A percentile compares a stretch with the other conserved stretches of the same genome.
phyloP scores from a whole-genome alignment of 2,113 vertebrate species.

The Origma solitaria region DNA sequence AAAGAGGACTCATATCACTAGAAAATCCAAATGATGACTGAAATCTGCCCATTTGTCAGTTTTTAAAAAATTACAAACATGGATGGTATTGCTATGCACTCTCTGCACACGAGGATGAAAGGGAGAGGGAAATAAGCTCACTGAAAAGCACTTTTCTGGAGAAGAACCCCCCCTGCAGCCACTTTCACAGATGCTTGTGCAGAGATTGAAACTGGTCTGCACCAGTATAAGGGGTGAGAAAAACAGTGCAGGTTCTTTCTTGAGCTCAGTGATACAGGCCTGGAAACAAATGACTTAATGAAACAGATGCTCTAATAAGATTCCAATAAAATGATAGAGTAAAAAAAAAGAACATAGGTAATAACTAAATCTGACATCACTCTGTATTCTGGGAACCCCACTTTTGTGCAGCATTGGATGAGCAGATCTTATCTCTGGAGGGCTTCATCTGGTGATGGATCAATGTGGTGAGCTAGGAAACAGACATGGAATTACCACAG shows the following conservation, averaged over 20 bases:
- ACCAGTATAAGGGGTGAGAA: rapidly evolving
- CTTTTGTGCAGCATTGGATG: not conserved
- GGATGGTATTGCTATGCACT: not conserved
- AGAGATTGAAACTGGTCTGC: not conserved
- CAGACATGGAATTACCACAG: not conserved
- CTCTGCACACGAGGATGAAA: not conserved
- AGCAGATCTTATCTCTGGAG: not conserved
- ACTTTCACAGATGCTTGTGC: not conserved
- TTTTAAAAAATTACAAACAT: not conserved
- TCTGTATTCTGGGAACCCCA: not conserved
- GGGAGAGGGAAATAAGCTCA: rapidly evolving
- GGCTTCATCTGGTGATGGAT: not conserved
- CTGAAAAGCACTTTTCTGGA: too few species aligned
- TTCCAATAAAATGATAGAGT: not conserved
- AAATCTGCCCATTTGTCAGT: not conserved
- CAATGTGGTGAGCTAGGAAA: rapidly evolving
- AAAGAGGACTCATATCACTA: not conserved
- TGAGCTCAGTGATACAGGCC: not conserved
- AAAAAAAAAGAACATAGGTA: not conserved
- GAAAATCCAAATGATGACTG: not conserved
- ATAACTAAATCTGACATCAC: not conserved
- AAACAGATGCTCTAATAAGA: not conserved
- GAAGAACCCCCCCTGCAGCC: not conserved
- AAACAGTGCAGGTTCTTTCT: not conserved
- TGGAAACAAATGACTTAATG: not conserved